Evolutionary conservation across 2,797 vertebrate genomes (phyloP).

Genomic region (Liparis tanakae): DNA sequence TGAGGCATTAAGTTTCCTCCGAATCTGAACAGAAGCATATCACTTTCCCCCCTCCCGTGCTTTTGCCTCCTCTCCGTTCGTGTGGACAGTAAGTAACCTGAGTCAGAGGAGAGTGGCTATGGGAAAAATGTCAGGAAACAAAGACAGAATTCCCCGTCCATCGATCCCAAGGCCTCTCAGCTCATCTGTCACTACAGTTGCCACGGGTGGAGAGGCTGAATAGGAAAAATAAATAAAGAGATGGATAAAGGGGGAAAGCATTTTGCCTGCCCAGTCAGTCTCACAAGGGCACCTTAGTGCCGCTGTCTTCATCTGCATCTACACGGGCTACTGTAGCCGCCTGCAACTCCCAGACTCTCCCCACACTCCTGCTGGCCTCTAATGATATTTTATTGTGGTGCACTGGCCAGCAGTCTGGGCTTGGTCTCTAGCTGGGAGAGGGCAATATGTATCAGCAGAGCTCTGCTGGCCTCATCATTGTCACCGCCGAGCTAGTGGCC

Average conservation of each 20-base stretch:
- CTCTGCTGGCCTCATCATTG: constrained; percentile 72
- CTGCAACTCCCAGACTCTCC: constrained; percentile 56
- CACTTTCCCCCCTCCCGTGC: constrained; percentile 50
- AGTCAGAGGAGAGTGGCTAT: constrained; percentile 79
- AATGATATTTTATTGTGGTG: constrained; percentile 81
- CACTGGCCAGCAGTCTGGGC: constrained; percentile 58
- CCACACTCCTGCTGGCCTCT: constrained; percentile 61
- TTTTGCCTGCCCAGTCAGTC: constrained; percentile 54
- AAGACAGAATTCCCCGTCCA: constrained; percentile 78
- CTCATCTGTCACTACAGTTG: constrained; percentile 75
- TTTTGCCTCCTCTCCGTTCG: constrained; percentile 49
- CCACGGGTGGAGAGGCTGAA: constrained; percentile 53
- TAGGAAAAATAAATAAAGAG: constrained; percentile 74
- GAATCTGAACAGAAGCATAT: constrained; percentile 76
- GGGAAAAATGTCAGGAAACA: constrained; percentile 84
- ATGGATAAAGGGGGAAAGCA: constrained; percentile 57
- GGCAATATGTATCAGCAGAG: constrained; percentile 66
- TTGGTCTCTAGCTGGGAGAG: constrained; percentile 61
- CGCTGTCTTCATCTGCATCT: constrained; percentile 57
- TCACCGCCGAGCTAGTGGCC: constrained; percentile 59
- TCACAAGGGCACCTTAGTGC: constrained; percentile 76
- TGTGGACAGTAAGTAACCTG: constrained; percentile 82
- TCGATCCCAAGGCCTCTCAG: constrained; percentile 67
- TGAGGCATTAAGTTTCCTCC: constrained; percentile 82
- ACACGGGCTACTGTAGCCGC: constrained; percentile 57